These are phyloP conservation scores for Dasysyrphus tricinctus DNA, from an alignment of 2,888 invertebrate genomes.

Conservation along the genomic window DNA sequence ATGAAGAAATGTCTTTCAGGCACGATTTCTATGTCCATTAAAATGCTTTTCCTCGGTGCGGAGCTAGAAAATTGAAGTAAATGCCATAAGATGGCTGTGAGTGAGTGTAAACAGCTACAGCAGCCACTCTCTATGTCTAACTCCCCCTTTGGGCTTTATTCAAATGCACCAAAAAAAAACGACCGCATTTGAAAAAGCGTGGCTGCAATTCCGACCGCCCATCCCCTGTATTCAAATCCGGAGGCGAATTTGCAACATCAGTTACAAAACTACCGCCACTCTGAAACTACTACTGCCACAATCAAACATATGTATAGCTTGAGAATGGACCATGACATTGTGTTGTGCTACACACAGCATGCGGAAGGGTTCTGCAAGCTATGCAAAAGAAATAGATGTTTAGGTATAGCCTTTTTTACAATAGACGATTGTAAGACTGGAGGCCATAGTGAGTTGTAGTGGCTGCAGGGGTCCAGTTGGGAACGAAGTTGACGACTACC, in stretches of 20 bases:
- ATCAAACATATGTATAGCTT: not conserved
- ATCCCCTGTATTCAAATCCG: conserved; percentile 48
- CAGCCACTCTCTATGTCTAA: conserved; percentile 21
- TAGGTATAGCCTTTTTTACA: conserved; percentile 39
- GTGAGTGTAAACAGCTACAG: conserved; percentile 33
- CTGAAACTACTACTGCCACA: not conserved
- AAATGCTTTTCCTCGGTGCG: conserved; percentile 42
- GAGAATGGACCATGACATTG: conserved; percentile 64
- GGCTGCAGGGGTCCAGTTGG: conserved; percentile 40
- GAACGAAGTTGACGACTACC: conserved; percentile 39
- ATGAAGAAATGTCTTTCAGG: conserved; percentile 68
- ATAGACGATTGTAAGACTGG: conserved; percentile 66
- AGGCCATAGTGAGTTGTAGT: conserved; percentile 29
- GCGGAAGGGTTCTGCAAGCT: conserved; percentile 56
- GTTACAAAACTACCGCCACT: conserved; percentile 28
- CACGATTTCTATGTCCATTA: conserved; percentile 73
- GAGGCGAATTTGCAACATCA: conserved; percentile 44
- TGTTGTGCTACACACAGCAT: conserved; percentile 46
- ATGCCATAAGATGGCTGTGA: conserved; percentile 47
- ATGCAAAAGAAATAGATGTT: not conserved
- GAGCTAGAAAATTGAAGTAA: conserved; percentile 44
- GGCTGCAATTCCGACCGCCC: conserved; percentile 17
- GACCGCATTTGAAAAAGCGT: conserved; percentile 42
- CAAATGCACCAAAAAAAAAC: conserved; percentile 12
- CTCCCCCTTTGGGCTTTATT: conserved; percentile 12